These are phyloP conservation scores for Strigamia crassipes DNA, from an alignment of 2,888 invertebrate species.

Conservation along the genomic window DNA sequence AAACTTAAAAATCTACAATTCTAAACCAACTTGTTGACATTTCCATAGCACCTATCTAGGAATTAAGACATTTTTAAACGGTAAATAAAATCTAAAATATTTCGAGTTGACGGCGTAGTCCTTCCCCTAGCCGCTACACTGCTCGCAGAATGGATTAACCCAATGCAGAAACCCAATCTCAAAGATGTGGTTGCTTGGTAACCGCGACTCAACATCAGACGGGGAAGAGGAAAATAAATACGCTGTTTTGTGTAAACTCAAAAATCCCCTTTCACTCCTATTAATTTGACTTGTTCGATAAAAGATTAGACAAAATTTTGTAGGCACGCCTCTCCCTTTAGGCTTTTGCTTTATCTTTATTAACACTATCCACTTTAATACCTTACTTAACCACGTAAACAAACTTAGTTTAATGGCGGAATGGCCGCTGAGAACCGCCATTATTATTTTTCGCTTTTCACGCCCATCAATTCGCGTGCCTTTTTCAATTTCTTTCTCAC, in stretches of 20 bases:
- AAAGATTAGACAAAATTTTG: neutral
- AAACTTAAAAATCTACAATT: too few relatives aligned
- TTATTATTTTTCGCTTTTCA: neutral
- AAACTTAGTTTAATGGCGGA: neutral
- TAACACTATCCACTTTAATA: neutral
- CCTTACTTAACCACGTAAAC: neutral
- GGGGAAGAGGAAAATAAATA: neutral
- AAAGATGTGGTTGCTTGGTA: neutral
- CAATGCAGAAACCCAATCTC: constrained; percentile 12
- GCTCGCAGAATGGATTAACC: neutral
- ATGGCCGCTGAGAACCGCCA: neutral
- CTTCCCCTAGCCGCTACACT: neutral
- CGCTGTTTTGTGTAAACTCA: neutral
- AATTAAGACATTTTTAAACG: too few relatives aligned
- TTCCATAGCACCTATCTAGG: too few relatives aligned
- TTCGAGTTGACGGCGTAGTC: neutral
- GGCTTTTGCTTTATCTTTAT: neutral
- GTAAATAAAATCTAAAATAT: too few relatives aligned
- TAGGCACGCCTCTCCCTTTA: neutral
- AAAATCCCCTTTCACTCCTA: neutral
- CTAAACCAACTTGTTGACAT: neutral
- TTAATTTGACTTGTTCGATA: neutral
- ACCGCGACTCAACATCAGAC: constrained; percentile 2
- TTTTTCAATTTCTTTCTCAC: neutral
- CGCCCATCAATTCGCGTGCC: constrained; percentile 12